Evolutionary conservation across 2,888 invertebrate species (phyloP).

Genomic region (Calliopum simillimum): DNA sequence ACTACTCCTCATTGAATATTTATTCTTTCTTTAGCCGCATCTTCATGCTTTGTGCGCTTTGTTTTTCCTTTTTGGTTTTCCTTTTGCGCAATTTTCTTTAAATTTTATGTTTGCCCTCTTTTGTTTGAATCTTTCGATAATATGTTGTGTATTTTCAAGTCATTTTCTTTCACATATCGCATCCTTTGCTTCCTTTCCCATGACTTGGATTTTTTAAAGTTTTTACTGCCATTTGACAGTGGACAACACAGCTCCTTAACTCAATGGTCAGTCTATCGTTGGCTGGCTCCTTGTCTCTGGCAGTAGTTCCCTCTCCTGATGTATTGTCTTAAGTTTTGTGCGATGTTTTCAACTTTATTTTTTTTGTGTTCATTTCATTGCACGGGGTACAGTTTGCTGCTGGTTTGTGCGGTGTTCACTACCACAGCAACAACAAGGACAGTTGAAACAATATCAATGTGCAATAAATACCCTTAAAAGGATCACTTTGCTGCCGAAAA

Average conservation of each 20-base stretch:
- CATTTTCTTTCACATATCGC: not conserved
- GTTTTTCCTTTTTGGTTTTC: not conserved
- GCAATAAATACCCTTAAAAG: conserved; percentile 18
- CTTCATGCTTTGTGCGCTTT: not conserved
- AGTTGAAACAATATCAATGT: conserved; percentile 11
- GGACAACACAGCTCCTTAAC: no score
- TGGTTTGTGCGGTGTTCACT: no score
- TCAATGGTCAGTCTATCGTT: no score
- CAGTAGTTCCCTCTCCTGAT: not conserved
- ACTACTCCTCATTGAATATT: not conserved
- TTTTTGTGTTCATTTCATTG: no score
- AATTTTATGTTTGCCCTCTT: not conserved
- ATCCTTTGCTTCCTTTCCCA: not conserved
- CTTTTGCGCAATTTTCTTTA: not conserved
- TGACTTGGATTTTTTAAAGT: not conserved
- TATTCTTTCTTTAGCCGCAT: no score
- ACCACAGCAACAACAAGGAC: not conserved
- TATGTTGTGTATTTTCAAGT: not conserved
- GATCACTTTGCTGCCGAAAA: not conserved
- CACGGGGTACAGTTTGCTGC: no score
- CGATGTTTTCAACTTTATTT: no score
- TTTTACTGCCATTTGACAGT: not conserved
- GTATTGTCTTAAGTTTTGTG: not conserved
- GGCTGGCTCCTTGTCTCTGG: no score
- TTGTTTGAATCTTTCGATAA: conserved; percentile 11